Percentiles rank a stretch among this genome's conserved stretches.
These are phyloP conservation scores for Dendrolimus pini DNA, from an alignment of 2,888 invertebrate species.

Conservation along the genomic window DNA sequence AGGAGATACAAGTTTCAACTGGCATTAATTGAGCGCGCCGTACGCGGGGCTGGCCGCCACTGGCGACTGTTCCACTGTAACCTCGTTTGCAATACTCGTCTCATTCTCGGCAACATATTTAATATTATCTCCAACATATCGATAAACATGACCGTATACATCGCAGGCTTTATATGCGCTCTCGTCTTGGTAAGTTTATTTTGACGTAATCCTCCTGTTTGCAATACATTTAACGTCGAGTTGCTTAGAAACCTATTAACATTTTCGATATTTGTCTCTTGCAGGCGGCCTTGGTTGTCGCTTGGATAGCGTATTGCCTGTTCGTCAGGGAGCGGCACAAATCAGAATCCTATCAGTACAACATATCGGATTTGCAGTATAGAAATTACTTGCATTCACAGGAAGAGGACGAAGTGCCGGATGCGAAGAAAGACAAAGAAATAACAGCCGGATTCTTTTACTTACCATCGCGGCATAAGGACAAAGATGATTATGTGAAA, in stretches of 20 bases:
- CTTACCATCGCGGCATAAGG: slow-evolving; percentile 47
- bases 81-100: slow-evolving; percentile 50
- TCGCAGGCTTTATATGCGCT: slow-evolving; percentile 54
- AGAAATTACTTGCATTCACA: slow-evolving; percentile 37
- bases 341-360: slow-evolving; percentile 46
- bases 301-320: slow-evolving; percentile 65
- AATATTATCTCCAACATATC: slow-evolving; percentile 6
- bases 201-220: slow-evolving; percentile 2
- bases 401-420: slow-evolving; percentile 25
- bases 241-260: neutral
- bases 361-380: slow-evolving; percentile 46
- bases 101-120: slow-evolving; percentile 18
- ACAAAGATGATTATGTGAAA: slow-evolving; percentile 43
- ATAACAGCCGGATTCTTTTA: slow-evolving; percentile 50
- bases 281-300: slow-evolving; percentile 51
- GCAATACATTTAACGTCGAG: neutral
- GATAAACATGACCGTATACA: slow-evolving; percentile 47
- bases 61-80: slow-evolving; percentile 43
- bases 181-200: slow-evolving; percentile 53
- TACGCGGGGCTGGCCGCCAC: slow-evolving; percentile 32
- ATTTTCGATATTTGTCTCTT: slow-evolving; percentile 9
- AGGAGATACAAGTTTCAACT: slow-evolving; percentile 43
- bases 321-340: slow-evolving; percentile 58
- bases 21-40: slow-evolving; percentile 59
- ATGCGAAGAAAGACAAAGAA: slow-evolving; percentile 28